Conservation (phyloP, 2,113 vertebrate genomes). For the Illadopsis cleaveri region DNA sequence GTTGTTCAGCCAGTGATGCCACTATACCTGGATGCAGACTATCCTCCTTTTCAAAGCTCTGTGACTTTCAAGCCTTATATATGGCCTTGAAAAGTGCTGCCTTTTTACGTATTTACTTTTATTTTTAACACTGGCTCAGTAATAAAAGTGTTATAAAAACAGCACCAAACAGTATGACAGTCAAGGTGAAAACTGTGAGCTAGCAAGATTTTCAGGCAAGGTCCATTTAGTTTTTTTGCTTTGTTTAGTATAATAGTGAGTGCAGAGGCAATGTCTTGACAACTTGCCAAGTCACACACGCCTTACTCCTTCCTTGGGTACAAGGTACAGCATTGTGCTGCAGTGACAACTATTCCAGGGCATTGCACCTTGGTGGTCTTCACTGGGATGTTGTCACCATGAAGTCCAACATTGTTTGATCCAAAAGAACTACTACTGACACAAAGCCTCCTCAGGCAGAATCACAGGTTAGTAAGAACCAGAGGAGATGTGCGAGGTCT, state of each 20-base stretch:
- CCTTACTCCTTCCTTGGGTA: background rate
- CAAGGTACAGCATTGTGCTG: background rate
- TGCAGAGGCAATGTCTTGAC: background rate
- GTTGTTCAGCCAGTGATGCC: background rate
- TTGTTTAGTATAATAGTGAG: background rate
- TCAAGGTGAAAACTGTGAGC: background rate
- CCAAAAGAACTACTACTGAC: background rate
- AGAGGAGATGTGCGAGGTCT: background rate
- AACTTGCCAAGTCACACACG: background rate
- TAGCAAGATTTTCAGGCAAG: background rate
- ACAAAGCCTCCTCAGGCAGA: background rate
- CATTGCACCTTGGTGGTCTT: rapidly evolving
- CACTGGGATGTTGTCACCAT: background rate
- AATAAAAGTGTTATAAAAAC: background rate
- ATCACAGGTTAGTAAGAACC: background rate
- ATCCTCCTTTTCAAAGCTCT: background rate
- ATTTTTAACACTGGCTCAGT: background rate
- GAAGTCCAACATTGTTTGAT: background rate
- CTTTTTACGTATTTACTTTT: background rate
- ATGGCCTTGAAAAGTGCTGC: background rate
- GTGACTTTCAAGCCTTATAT: background rate
- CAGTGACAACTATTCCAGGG: background rate
- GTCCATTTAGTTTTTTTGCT: background rate
- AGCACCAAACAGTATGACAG: background rate
- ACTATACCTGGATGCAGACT: background rate